Evolutionary conservation across 2,888 invertebrate species (phyloP).

Genomic region (Anoplius nigerrimus): DNA sequence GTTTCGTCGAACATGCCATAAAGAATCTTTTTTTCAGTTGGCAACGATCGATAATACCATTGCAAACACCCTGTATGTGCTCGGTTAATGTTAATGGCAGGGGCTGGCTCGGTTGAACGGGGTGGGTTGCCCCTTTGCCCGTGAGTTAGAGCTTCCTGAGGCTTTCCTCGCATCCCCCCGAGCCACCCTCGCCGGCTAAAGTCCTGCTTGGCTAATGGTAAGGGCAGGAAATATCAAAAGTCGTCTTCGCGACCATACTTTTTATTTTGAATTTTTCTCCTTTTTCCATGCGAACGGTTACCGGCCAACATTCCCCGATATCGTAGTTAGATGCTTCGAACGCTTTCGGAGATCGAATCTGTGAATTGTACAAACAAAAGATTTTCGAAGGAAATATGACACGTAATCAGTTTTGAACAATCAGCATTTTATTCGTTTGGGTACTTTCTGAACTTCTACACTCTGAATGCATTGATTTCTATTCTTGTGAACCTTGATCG

Average conservation of each 20-base stretch:
- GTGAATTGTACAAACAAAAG: too few species aligned
- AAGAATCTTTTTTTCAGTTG: slow-evolving; percentile 52
- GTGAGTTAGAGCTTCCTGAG: slow-evolving; percentile 70
- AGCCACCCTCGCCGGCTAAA: slow-evolving; percentile 38
- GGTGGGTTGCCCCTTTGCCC: slow-evolving; percentile 60
- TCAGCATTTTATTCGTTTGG: too few species aligned
- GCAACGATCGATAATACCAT: slow-evolving; percentile 61
- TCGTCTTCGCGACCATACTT: slow-evolving; percentile 43
- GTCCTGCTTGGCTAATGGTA: slow-evolving; percentile 57
- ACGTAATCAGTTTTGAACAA: too few species aligned
- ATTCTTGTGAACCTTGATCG: too few species aligned
- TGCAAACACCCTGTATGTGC: slow-evolving; percentile 63
- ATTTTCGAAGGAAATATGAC: too few species aligned
- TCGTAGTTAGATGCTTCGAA: too few species aligned
- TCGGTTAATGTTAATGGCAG: slow-evolving; percentile 68
- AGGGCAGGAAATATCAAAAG: slow-evolving; percentile 66
- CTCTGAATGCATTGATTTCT: too few species aligned
- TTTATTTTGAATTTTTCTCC: slow-evolving; percentile 22
- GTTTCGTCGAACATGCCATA: too few species aligned
- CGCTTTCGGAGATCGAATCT: too few species aligned
- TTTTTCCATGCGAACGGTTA: neutral
- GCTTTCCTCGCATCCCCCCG: slow-evolving; percentile 62
- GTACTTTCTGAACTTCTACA: too few species aligned
- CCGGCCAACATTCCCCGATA: neutral
- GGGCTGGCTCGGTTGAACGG: slow-evolving; percentile 55